phyloP scores from a whole-genome alignment of 2,888 invertebrate genomes.

The Tribolium freemani region DNA sequence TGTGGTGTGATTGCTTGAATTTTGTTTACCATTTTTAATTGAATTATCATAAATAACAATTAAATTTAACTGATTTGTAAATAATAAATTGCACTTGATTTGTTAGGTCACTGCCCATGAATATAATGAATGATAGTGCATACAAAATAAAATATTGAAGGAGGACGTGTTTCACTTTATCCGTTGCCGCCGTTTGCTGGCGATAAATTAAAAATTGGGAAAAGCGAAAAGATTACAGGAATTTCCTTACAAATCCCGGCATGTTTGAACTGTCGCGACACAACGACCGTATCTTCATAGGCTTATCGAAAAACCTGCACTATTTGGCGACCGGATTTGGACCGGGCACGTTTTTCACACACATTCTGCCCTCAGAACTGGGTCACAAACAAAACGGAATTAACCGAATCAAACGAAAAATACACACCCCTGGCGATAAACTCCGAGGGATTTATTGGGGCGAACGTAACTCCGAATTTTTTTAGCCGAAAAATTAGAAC shows the following conservation, averaged over 20 bases:
- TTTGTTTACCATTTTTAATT: no score
- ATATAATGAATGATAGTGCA: no score
- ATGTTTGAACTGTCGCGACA: slow-evolving; percentile 1
- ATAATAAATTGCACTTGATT: no score
- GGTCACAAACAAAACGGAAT: slow-evolving; percentile 38
- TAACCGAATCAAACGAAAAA: slow-evolving; percentile 33
- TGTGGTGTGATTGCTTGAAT: no score
- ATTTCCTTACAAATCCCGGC: background rate
- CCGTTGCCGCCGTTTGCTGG: background rate
- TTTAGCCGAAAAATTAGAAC: slow-evolving; percentile 2
- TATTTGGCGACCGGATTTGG: slow-evolving; percentile 17
- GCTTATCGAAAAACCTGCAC: slow-evolving; percentile 20
- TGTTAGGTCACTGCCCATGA: no score
- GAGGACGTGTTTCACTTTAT: background rate
- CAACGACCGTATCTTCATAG: background rate
- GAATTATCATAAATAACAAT: no score
- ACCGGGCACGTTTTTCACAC: slow-evolving; percentile 30
- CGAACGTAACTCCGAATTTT: background rate
- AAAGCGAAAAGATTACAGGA: background rate
- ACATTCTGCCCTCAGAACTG: slow-evolving; percentile 18
- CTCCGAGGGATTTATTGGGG: slow-evolving; percentile 10
- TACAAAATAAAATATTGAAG: no score
- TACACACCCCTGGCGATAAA: slow-evolving; percentile 30
- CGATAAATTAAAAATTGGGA: background rate
- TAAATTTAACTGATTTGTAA: no score